Evolutionary conservation across 2,113 vertebrate genomes (phyloP).

Genomic region (Mesembrinibis cayennensis): DNA sequence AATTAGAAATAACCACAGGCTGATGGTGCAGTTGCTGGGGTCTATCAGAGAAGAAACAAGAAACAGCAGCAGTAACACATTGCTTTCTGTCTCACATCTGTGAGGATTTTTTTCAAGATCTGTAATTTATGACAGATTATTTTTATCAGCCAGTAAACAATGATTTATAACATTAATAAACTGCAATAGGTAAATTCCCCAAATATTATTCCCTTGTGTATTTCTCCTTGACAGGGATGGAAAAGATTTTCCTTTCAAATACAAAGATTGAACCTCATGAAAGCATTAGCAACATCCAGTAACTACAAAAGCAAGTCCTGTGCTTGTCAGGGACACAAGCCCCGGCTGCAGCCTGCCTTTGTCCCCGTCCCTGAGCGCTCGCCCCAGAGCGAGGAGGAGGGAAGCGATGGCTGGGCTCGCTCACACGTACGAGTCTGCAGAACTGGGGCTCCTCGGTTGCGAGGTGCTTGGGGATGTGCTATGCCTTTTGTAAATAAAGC

Average conservation of each 20-base stretch:
- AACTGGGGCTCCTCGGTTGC: not conserved
- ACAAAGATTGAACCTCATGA: not conserved
- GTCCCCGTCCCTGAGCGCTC: not conserved
- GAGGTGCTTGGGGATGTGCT: not conserved
- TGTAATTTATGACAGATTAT: conserved; percentile 30
- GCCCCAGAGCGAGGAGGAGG: not conserved
- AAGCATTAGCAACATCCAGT: not conserved
- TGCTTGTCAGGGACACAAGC: not conserved
- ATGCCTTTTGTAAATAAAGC: not conserved
- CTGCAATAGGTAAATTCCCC: not conserved
- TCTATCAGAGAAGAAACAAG: not conserved
- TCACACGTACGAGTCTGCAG: not conserved
- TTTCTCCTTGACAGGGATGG: not conserved
- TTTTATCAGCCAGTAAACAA: conserved; percentile 15
- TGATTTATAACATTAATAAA: conserved; percentile 61
- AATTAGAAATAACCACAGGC: conserved; percentile 23
- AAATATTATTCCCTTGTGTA: not conserved
- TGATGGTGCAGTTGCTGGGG: not conserved
- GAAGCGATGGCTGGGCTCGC: not conserved
- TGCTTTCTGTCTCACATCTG: not conserved
- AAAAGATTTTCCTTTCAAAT: not conserved
- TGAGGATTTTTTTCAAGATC: not conserved
- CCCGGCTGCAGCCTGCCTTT: not conserved
- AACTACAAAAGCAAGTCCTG: not conserved
- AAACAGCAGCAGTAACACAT: not conserved